Percentiles rank a stretch among this genome's conserved stretches.
Conservation (phyloP, 2,113 vertebrate genomes). For the Tychaedon coryphoeus region DNA sequence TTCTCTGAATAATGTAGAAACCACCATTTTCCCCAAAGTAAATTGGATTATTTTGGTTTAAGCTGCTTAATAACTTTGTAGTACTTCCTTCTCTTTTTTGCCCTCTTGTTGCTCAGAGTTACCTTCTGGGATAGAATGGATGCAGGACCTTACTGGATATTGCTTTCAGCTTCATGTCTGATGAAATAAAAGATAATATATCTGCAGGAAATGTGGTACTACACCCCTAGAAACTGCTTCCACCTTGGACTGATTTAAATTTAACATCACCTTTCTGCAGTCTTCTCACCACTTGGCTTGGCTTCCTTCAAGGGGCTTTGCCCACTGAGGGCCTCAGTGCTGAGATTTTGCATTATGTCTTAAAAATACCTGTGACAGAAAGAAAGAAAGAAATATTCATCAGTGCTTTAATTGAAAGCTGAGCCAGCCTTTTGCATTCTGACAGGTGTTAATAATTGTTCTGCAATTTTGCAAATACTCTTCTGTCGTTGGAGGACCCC, state of each 20-base stretch:
- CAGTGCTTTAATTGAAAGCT: constrained; percentile 24
- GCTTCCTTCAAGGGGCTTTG: neutral
- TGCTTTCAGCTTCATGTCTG: neutral
- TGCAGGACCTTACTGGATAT: neutral
- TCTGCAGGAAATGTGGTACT: neutral
- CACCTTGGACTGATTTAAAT: neutral
- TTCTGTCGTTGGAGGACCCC: neutral
- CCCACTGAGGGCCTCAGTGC: neutral
- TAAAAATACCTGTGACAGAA: neutral
- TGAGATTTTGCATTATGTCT: neutral
- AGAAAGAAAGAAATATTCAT: neutral
- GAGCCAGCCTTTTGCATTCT: neutral
- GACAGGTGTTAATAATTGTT: constrained; percentile 29
- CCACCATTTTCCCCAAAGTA: neutral
- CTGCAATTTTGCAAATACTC: neutral
- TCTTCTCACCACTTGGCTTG: neutral
- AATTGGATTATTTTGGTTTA: neutral
- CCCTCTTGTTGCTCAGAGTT: neutral
- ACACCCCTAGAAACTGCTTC: neutral
- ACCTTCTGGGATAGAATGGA: neutral
- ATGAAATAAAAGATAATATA: neutral
- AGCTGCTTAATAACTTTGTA: neutral
- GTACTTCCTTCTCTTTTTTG: neutral
- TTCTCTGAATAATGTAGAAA: constrained; percentile 39
- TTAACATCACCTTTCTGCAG: neutral